phyloP scores from a whole-genome alignment of 2,888 invertebrate species.

The Eilema sororculum region DNA sequence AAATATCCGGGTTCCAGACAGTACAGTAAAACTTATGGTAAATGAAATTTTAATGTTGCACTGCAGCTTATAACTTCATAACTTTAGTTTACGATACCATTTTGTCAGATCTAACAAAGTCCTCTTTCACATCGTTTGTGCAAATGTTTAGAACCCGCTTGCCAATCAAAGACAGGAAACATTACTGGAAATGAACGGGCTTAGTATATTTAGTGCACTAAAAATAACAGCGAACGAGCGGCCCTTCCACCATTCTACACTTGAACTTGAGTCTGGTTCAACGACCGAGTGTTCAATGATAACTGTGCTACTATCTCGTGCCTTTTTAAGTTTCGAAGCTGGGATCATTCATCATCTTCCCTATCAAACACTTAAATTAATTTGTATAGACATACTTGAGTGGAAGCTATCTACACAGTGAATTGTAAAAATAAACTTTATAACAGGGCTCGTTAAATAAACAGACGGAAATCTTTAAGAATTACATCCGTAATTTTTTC shows the following conservation, averaged over 20 bases:
- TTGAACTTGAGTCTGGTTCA: constrained; percentile 82
- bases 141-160: constrained; percentile 52
- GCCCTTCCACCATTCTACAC: constrained; percentile 74
- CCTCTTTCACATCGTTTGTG: constrained; percentile 54
- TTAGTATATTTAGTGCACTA: constrained; percentile 78
- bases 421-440: constrained; percentile 9
- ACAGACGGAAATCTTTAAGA: not conserved
- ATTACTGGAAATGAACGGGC: constrained; percentile 58
- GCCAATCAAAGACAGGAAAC: constrained; percentile 67
- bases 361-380: constrained; percentile 30
- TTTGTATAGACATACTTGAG: constrained; percentile 28
- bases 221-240: constrained; percentile 77
- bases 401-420: constrained; percentile 7
- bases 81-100: constrained; percentile 52
- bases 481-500: not conserved
- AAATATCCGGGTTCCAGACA: not conserved
- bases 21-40: not conserved
- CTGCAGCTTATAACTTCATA: constrained; percentile 26
- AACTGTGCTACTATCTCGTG: constrained; percentile 57
- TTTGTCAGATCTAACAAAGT: constrained; percentile 52
- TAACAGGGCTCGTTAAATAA: not conserved
- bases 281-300: constrained; percentile 68
- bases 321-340: constrained; percentile 44
- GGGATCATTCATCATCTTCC: constrained; percentile 38
- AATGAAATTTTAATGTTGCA: not conserved